These are phyloP conservation scores for Strigamia crassipes DNA, from an alignment of 2,888 invertebrate genomes.

Conservation along the genomic window DNA sequence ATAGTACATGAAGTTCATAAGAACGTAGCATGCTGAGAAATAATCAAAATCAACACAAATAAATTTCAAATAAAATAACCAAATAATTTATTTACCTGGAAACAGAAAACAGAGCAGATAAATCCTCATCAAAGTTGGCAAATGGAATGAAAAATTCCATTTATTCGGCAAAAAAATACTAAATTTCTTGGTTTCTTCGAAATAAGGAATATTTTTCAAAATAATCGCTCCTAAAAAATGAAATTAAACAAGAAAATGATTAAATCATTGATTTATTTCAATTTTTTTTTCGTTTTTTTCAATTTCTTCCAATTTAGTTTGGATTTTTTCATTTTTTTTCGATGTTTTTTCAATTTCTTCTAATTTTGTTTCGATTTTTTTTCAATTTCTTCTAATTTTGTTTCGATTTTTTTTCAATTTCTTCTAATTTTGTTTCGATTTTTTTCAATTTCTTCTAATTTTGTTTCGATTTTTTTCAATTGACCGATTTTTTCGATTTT, in stretches of 20 bases:
- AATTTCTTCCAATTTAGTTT: too few relatives aligned
- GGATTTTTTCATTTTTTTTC: too few relatives aligned
- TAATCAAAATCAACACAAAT: slow-evolving; percentile 33
- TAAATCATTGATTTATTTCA: background rate
- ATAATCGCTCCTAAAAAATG: slow-evolving; percentile 58
- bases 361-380: too few relatives aligned
- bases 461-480: too few relatives aligned
- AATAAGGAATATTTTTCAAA: slow-evolving; percentile 79
- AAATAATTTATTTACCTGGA: slow-evolving; percentile 64
- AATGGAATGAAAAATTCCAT: slow-evolving; percentile 84
- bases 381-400: too few relatives aligned
- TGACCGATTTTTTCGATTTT: too few relatives aligned
- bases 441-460: too few relatives aligned
- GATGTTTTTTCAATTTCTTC: too few relatives aligned
- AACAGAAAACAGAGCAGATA: slow-evolving; percentile 77
- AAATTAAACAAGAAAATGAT: background rate
- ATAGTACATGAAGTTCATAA: slow-evolving; percentile 85
- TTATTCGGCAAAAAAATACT: slow-evolving; percentile 78
- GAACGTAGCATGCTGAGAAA: slow-evolving; percentile 68
- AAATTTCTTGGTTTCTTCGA: slow-evolving; percentile 80
- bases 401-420: too few relatives aligned
- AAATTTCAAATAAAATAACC: slow-evolving; percentile 6
- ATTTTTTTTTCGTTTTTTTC: too few relatives aligned
- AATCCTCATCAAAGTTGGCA: slow-evolving; percentile 76
- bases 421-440: too few relatives aligned